Percentiles rank a stretch among this genome's conserved stretches.
Conservation (phyloP, 2,888 invertebrate genomes). For the Pimpla rufipes region DNA sequence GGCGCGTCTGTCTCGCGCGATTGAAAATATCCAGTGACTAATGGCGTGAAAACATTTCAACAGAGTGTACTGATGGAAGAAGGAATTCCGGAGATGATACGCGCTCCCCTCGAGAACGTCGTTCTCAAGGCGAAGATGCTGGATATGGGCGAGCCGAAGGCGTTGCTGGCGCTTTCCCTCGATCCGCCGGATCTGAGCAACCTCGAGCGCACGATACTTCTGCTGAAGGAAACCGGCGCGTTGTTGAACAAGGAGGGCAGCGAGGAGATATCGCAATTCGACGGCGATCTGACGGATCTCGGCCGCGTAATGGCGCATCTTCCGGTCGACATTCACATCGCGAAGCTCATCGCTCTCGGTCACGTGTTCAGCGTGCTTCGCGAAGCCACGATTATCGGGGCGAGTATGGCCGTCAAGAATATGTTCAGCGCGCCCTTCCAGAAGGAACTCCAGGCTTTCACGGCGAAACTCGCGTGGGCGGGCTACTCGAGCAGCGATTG, state of each 20-base stretch:
- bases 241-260: constrained; percentile 88
- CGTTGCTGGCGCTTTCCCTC: constrained; percentile 93
- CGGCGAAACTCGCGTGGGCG: constrained; percentile 93
- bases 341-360: constrained; percentile 95
- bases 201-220: constrained; percentile 93
- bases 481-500: constrained; percentile 94
- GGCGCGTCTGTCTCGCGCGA: not conserved
- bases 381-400: constrained; percentile 95
- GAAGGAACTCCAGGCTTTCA: constrained; percentile 90
- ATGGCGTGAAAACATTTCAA: not conserved
- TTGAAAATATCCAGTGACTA: not conserved
- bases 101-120: constrained; percentile 93
- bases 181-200: constrained; percentile 94
- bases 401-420: constrained; percentile 93
- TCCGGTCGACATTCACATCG: constrained; percentile 93
- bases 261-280: constrained; percentile 86
- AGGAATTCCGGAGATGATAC: constrained; percentile 91
- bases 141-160: constrained; percentile 92
- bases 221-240: constrained; percentile 95
- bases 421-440: constrained; percentile 92
- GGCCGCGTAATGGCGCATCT: constrained; percentile 93
- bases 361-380: constrained; percentile 94
- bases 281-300: constrained; percentile 95
- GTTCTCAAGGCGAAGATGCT: constrained; percentile 93
- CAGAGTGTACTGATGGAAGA: constrained; percentile 85